Evolutionary conservation across 2,797 vertebrate genomes (phyloP).

Genomic region (Muraenolepis orangiensis): DNA sequence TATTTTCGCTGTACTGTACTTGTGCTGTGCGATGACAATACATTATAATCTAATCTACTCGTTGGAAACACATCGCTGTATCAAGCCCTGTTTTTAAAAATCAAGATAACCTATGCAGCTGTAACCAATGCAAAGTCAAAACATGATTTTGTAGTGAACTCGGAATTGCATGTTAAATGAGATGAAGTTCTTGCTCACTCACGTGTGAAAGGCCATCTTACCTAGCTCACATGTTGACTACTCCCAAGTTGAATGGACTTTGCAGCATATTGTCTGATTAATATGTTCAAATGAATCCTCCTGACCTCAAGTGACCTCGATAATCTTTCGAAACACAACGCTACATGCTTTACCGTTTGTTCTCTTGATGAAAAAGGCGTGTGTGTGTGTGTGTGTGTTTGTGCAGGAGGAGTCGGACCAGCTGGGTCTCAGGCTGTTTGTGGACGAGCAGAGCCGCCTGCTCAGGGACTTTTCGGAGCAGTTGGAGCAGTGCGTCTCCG

Average conservation of each 20-base stretch:
- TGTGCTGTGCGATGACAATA: too few relatives aligned
- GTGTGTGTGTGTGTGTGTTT: conserved; percentile 19
- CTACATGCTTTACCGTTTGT: background rate
- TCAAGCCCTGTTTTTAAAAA: too few relatives aligned
- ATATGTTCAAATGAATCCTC: too few relatives aligned
- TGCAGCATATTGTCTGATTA: too few relatives aligned
- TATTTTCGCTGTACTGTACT: too few relatives aligned
- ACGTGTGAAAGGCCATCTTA: too few relatives aligned
- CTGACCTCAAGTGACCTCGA: too few relatives aligned
- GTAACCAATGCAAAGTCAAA: background rate
- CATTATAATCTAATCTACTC: background rate
- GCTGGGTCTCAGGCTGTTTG: conserved; percentile 73
- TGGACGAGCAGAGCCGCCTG: conserved; percentile 75
- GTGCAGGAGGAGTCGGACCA: conserved; percentile 82
- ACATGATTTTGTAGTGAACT: background rate
- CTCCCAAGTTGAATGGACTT: too few relatives aligned
- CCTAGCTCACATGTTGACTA: too few relatives aligned
- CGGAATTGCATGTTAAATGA: background rate
- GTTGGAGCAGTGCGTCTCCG: conserved; percentile 77
- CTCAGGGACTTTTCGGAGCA: conserved; percentile 81
- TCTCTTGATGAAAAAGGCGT: background rate
- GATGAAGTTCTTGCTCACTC: background rate
- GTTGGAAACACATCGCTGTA: too few relatives aligned
- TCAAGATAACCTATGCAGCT: background rate
- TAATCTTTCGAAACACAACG: too few relatives aligned